Evolutionary conservation across 2,113 vertebrate species (phyloP), one percentile per base, ranked within the genome.

Genomic region (Puntigrus tetrazona): DNA sequence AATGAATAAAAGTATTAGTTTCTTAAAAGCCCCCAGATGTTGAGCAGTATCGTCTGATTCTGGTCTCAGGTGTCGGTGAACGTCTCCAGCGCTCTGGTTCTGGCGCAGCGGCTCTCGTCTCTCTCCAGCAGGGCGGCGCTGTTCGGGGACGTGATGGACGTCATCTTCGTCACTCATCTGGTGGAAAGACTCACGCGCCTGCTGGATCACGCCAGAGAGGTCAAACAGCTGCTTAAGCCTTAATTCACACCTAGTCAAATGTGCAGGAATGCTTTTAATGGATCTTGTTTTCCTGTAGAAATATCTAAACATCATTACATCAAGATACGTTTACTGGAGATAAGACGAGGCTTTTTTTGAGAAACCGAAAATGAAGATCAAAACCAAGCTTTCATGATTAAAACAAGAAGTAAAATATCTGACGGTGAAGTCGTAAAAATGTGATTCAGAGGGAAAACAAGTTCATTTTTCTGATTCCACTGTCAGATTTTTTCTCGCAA

Each of bases 131-230:
- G 91, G 85, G 95, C 96, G 38, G 94, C 93, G 1, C 92, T 93
- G 91, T 97, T 98, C 77, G 92, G 90, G 0, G 96, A 97, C 57
- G 96, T 96, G 93, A 96, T 96, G 96, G 97, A 97, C 69, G 92
- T 98, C 41, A 94, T 97, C 90, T 97, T 96, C 81, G 95, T 97
- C 89, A 96, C 96, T 10, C 95, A 96, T 77, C 95, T 97, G 87
- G 92, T 97, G 89, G 96, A 98, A 90, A 95, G 95, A 86, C 92
- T 98, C 89, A 95, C 95, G 16, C 89, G 94, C 87, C 94, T 96
- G 74, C 91, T 95, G 92, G 94, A 94, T 87, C 94, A 93, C 80
- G 90, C 92, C 84, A 92, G 88, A 93, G 93, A 97, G 83, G 96
- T 97, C 93, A 50, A 5, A 47, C 1, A 0, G 16, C 47, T 18